Evolutionary conservation across 2,888 invertebrate genomes (phyloP).

Genomic region (Drosophila sordidula): DNA sequence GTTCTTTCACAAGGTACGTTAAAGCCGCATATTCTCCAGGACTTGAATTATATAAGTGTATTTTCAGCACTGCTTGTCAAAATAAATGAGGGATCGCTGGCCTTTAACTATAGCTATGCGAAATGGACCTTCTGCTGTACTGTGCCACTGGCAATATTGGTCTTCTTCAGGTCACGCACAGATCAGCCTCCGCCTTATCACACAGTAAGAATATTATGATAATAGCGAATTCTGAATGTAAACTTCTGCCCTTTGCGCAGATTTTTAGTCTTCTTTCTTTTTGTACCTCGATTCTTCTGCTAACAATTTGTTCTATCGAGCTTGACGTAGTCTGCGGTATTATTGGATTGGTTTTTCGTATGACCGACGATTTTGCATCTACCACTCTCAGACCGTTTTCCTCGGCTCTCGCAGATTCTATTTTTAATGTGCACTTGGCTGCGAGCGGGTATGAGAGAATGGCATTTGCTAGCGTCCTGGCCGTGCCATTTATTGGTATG

Average conservation of each 20-base stretch:
- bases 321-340: constrained; percentile 44
- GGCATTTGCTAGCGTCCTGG: constrained; percentile 53
- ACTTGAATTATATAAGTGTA: neutral
- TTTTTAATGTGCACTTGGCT: constrained; percentile 40
- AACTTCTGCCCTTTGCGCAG: constrained; percentile 10
- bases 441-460: constrained; percentile 52
- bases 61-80: constrained; percentile 30
- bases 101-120: neutral
- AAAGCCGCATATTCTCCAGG: too few species aligned
- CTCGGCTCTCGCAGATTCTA: constrained; percentile 37
- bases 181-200: constrained; percentile 55
- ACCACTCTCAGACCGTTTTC: constrained; percentile 32
- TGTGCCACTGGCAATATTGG: constrained; percentile 40
- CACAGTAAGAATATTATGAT: constrained; percentile 15
- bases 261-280: constrained; percentile 30
- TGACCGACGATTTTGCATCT: constrained; percentile 43
- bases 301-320: constrained; percentile 36
- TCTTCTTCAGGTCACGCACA: constrained; percentile 44
- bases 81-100: neutral
- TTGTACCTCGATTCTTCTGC: constrained; percentile 26
- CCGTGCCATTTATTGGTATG: constrained; percentile 49
- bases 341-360: constrained; percentile 34
- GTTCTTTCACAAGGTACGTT: neutral
- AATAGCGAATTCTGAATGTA: neutral
- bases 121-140: constrained; percentile 37